Percentiles rank a stretch among this genome's conserved stretches.
Evolutionary conservation across 2,113 vertebrate genomes (phyloP).

Genomic region (Melanostigma gelatinosum): DNA sequence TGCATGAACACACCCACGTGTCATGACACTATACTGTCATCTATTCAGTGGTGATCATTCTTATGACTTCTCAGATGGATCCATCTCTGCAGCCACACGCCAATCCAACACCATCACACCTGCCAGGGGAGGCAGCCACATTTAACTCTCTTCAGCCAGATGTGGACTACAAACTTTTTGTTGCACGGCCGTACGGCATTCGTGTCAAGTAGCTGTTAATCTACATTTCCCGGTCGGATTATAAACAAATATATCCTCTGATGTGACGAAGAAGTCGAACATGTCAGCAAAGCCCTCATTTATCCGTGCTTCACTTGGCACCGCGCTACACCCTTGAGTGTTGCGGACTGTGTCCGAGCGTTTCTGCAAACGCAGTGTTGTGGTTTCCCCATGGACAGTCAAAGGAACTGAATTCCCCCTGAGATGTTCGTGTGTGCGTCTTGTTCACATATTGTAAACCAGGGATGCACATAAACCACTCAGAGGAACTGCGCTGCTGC

Average conservation of each 20-base stretch:
- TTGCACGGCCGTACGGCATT: constrained; percentile 23
- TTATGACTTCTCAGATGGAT: constrained; percentile 47
- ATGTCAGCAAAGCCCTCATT: constrained; percentile 40
- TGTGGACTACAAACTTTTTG: constrained; percentile 46
- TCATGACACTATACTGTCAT: constrained; percentile 5
- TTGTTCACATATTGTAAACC: constrained; percentile 30
- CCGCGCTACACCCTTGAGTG: constrained; percentile 25
- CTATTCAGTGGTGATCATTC: constrained; percentile 26
- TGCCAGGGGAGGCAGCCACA: constrained; percentile 29
- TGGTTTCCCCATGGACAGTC: constrained; percentile 31
- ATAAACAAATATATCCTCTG: constrained; percentile 46
- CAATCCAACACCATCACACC: constrained; percentile 49
- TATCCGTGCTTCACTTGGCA: constrained; percentile 51
- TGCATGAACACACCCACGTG: constrained; percentile 34
- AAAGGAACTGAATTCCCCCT: constrained; percentile 30
- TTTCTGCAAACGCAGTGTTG: constrained; percentile 47
- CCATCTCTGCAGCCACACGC: constrained; percentile 25
- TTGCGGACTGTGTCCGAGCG: constrained; percentile 41
- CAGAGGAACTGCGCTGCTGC: constrained; percentile 56
- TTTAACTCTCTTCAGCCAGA: constrained; percentile 42
- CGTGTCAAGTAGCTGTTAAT: constrained; percentile 56
- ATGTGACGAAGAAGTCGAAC: constrained; percentile 38
- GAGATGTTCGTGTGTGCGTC: constrained; percentile 28
- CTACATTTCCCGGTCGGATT: constrained; percentile 49
- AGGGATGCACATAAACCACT: constrained; percentile 14